Conservation (phyloP, 1,140 invertebrate species). For the Cecropterus lyciades region DNA sequence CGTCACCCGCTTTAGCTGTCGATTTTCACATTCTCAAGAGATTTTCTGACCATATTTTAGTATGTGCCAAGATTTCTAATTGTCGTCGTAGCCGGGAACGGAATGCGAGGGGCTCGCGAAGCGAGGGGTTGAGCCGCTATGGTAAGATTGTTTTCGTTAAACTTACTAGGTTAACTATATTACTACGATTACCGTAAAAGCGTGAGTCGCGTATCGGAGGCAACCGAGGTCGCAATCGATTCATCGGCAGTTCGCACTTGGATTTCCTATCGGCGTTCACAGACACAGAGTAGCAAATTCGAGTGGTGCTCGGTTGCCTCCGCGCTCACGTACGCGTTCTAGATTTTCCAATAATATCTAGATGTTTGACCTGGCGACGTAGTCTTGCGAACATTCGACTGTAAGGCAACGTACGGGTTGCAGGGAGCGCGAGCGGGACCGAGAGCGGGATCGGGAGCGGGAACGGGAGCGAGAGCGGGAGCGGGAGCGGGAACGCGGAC, state of each 20-base stretch:
- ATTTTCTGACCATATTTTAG: constrained; percentile 36
- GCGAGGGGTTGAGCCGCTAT: constrained; percentile 18
- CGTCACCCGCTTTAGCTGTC: constrained; percentile 23
- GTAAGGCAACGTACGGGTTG: constrained; percentile 5
- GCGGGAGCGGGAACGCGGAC: constrained; percentile 74
- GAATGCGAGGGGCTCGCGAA: neutral
- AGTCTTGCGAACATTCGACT: neutral
- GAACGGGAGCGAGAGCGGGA: constrained; percentile 80
- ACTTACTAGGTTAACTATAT: neutral
- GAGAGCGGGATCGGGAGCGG: constrained; percentile 85
- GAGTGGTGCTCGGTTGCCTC: neutral
- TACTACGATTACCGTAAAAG: neutral
- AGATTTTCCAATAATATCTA: neutral
- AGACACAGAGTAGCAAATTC: no score
- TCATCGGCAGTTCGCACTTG: neutral
- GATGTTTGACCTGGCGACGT: neutral
- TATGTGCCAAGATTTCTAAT: constrained; percentile 33
- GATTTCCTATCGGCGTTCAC: neutral
- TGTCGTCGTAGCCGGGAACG: constrained; percentile 8
- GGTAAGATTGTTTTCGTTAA: constrained; percentile 27
- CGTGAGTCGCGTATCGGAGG: neutral
- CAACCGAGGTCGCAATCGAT: neutral
- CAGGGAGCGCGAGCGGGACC: constrained; percentile 64
- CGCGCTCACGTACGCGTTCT: neutral
- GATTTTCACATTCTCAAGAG: constrained; percentile 19